Conservation (phyloP, 2,888 invertebrate species). For the Stenchaetothrips biformis region DNA sequence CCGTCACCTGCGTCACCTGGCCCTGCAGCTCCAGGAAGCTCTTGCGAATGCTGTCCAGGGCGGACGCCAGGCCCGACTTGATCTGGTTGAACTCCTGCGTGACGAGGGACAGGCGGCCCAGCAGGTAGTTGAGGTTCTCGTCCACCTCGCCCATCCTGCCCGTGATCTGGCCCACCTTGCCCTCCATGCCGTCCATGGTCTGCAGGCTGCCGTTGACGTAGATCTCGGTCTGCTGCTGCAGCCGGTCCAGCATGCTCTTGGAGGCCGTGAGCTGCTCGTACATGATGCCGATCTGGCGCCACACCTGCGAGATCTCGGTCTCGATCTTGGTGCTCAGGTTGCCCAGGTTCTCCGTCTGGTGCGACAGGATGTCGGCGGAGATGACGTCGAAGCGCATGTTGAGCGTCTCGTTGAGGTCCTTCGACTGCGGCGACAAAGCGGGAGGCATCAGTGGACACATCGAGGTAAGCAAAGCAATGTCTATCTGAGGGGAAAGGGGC, state of each 20-base stretch:
- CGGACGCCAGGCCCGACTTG: slow-evolving; percentile 66
- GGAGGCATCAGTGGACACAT: neutral
- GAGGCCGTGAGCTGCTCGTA: slow-evolving; percentile 74
- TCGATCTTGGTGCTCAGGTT: slow-evolving; percentile 75
- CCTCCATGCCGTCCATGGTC: slow-evolving; percentile 57
- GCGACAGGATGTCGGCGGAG: slow-evolving; percentile 62
- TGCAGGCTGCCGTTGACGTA: slow-evolving; percentile 74
- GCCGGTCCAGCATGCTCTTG: slow-evolving; percentile 65
- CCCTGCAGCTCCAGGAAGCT: slow-evolving; percentile 47
- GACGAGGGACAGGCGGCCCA: slow-evolving; percentile 72
- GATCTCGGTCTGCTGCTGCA: slow-evolving; percentile 70
- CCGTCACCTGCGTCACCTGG: slow-evolving; percentile 42
- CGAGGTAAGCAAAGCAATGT: neutral
- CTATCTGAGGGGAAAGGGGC: neutral
- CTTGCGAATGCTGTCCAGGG: slow-evolving; percentile 64
- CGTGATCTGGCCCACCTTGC: slow-evolving; percentile 64
- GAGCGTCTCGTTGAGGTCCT: slow-evolving; percentile 61
- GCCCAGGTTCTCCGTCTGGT: slow-evolving; percentile 64
- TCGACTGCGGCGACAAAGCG: slow-evolving; percentile 49
- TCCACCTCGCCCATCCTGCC: slow-evolving; percentile 72
- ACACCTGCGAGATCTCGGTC: slow-evolving; percentile 75
- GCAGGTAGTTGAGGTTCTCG: slow-evolving; percentile 73
- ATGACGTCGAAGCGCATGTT: slow-evolving; percentile 65
- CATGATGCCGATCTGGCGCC: slow-evolving; percentile 87
- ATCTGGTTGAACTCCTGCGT: slow-evolving; percentile 81